These are phyloP conservation scores for Caenorhabditis elegans DNA, from an alignment of 1,140 invertebrate species.

Conservation along the genomic window DNA sequence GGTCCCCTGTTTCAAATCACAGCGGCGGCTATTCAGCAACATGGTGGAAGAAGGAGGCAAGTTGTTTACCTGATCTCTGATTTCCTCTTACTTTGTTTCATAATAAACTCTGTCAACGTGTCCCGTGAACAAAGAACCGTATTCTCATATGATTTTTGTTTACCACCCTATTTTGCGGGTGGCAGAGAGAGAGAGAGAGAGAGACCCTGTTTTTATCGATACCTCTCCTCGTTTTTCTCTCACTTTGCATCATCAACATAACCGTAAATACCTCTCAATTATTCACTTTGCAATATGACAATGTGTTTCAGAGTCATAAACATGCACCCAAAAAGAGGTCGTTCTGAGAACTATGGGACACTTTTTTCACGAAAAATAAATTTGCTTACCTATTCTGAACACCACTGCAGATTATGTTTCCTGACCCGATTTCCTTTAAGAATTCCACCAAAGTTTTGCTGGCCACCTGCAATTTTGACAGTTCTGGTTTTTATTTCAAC, in stretches of 20 bases:
- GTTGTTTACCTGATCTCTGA: constrained; percentile 19
- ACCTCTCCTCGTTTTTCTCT: neutral
- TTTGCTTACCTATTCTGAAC: neutral
- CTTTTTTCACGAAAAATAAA: neutral
- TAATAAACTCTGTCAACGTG: constrained; percentile 12
- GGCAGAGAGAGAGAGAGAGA: no score
- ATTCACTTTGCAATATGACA: neutral
- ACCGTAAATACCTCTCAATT: constrained; percentile 15
- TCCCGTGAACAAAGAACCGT: constrained; percentile 19
- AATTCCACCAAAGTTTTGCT: neutral
- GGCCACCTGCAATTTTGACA: neutral
- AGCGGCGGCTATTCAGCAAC: neutral
- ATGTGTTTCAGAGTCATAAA: neutral
- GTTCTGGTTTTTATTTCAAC: neutral
- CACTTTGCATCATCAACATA: neutral
- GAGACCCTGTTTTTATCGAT: constrained; percentile 1
- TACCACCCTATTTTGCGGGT: constrained; percentile 8
- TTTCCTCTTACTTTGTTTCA: constrained; percentile 29
- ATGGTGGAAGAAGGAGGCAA: neutral
- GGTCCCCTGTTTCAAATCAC: neutral
- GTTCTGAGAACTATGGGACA: neutral
- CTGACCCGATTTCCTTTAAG: neutral
- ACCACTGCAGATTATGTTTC: constrained; percentile 16
- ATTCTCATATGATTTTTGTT: constrained; percentile 26
- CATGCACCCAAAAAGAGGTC: neutral